Conservation (phyloP, 2,888 invertebrate species). For the Drosophila affinis region DNA sequence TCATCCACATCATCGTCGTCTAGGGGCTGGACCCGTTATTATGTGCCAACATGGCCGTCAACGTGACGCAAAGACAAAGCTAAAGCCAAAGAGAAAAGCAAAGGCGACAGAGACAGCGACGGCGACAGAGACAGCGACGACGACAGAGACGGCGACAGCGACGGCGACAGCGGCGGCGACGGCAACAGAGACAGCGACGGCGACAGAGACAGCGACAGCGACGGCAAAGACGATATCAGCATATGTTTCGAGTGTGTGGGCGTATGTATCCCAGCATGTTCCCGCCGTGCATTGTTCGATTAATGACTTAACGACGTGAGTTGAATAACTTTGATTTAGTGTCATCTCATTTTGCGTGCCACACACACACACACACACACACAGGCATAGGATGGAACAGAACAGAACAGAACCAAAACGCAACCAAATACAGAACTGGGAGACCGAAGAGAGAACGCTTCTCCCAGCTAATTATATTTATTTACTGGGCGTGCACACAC, state of each 20-base stretch:
- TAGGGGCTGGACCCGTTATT: conserved; percentile 50
- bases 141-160: not conserved
- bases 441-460: not conserved
- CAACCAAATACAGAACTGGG: conserved; percentile 6
- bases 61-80: conserved; percentile 60
- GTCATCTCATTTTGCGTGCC: conserved; percentile 67
- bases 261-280: conserved; percentile 46
- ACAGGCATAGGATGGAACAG: conserved; percentile 6
- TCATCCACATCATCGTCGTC: conserved; percentile 11
- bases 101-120: conserved; percentile 9
- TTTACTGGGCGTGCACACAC: conserved; percentile 58
- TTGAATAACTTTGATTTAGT: conserved; percentile 78
- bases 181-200: too few species aligned
- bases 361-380: conserved; percentile 9
- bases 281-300: conserved; percentile 74
- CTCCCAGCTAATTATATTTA: conserved; percentile 74
- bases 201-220: conserved; percentile 9
- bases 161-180: not conserved
- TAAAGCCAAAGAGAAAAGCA: conserved; percentile 41
- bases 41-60: conserved; percentile 76
- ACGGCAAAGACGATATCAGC: conserved; percentile 62
- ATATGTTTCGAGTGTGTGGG: conserved; percentile 62
- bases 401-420: not conserved
- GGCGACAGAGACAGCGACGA: conserved; percentile 41
- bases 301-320: conserved; percentile 79